Percentiles rank a stretch among this genome's conserved stretches.
Conservation (phyloP, 2,113 vertebrate species). For the Formicarius rufipectus region DNA sequence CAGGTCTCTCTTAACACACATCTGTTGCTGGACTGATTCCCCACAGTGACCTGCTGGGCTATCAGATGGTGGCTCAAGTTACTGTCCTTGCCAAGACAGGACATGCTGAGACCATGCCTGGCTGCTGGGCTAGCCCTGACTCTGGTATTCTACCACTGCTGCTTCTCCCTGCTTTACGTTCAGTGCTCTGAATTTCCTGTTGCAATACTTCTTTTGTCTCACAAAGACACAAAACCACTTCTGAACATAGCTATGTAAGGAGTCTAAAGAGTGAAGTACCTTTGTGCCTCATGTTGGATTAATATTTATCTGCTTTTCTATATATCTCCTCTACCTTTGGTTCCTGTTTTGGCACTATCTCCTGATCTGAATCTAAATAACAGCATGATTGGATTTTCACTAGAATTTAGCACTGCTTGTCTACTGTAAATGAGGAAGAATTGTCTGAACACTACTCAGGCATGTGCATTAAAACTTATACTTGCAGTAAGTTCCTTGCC, state of each 20-base stretch:
- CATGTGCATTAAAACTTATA: background rate
- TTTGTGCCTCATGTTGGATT: background rate
- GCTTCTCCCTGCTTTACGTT: background rate
- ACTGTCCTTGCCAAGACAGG: background rate
- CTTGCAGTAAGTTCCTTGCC: background rate
- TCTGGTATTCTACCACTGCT: background rate
- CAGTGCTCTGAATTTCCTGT: background rate
- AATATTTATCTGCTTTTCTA: background rate
- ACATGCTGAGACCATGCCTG: background rate
- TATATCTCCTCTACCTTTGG: accelerated
- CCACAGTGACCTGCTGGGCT: slow-evolving; percentile 5
- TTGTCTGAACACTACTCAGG: background rate
- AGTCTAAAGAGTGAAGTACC: background rate
- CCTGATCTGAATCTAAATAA: background rate
- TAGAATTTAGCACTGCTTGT: background rate
- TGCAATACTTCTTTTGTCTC: background rate
- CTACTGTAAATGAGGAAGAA: background rate
- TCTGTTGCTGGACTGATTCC: slow-evolving; percentile 5
- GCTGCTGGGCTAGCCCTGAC: background rate
- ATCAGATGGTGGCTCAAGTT: slow-evolving; percentile 16
- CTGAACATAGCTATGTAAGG: background rate
- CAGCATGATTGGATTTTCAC: background rate
- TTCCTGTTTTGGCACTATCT: background rate
- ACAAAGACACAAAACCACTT: background rate
- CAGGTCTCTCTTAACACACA: background rate